phyloP scores from a whole-genome alignment of 2,113 vertebrate genomes.

The Anoplopoma fimbria region DNA sequence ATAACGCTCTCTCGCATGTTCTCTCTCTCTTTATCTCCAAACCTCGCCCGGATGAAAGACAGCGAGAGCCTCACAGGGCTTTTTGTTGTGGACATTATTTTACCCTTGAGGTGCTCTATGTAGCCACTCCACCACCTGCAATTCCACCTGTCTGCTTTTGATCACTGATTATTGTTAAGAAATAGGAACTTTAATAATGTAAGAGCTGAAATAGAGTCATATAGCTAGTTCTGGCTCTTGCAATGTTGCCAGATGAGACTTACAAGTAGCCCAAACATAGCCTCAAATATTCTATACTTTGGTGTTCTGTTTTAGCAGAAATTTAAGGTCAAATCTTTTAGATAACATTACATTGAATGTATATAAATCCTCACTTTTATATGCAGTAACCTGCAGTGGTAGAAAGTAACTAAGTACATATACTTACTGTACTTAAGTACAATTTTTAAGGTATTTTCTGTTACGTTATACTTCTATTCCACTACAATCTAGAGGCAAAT shows the following conservation, averaged over 20 bases:
- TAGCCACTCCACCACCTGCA: conserved; percentile 61
- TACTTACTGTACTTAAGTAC: no score
- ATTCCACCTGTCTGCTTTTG: conserved; percentile 65
- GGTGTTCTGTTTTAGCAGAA: not conserved
- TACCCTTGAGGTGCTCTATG: conserved; percentile 8
- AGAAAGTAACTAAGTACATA: no score
- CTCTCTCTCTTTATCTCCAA: conserved; percentile 52
- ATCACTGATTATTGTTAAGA: conserved; percentile 55
- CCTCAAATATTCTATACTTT: not conserved
- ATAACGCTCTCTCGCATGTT: conserved; percentile 67
- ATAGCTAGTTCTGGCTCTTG: not conserved
- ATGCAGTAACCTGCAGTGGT: not conserved
- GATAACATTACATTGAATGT: not conserved
- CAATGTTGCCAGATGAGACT: not conserved
- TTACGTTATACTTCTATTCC: not conserved
- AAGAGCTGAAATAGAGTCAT: not conserved
- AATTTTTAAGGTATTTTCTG: not conserved
- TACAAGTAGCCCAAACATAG: not conserved
- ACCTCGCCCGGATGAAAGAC: conserved; percentile 70
- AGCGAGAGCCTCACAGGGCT: conserved; percentile 34
- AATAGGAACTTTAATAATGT: conserved; percentile 42
- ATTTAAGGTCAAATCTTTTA: not conserved
- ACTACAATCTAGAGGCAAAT: not conserved
- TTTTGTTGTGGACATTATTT: conserved; percentile 70
- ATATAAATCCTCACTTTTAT: not conserved